Evolutionary conservation across 2,113 vertebrate species (phyloP).

Genomic region (Illadopsis cleaveri): DNA sequence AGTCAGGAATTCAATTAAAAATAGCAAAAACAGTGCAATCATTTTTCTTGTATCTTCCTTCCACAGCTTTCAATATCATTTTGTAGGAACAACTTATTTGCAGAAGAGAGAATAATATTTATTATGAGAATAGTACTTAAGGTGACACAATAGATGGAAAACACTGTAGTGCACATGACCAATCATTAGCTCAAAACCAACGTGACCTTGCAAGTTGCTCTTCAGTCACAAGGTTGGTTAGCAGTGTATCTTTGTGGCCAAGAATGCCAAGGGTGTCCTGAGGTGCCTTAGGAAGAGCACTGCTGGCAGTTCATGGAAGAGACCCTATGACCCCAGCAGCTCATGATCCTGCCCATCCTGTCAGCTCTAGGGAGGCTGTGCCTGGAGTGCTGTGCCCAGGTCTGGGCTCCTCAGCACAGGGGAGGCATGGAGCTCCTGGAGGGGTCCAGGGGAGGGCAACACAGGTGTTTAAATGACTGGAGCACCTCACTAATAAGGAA

Average conservation of each 20-base stretch:
- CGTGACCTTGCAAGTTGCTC: not conserved
- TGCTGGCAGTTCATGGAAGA: not conserved
- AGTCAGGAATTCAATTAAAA: not conserved
- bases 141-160: not conserved
- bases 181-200: not conserved
- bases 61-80: not conserved
- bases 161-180: rapidly evolving
- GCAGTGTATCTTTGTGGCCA: not conserved
- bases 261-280: not conserved
- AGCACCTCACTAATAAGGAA: not conserved
- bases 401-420: not conserved
- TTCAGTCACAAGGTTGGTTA: not conserved
- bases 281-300: not conserved
- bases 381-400: not conserved
- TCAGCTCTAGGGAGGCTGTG: not conserved
- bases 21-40: not conserved
- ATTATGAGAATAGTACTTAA: not conserved
- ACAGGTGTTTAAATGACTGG: not conserved
- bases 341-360: not conserved
- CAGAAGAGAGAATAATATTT: not conserved
- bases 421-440: not conserved
- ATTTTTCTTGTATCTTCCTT: not conserved
- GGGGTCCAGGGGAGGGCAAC: not conserved
- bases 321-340: too few relatives aligned
- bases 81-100: not conserved